Percentiles rank a stretch among this genome's conserved stretches.
These are phyloP conservation scores for Cinara cedri DNA, from an alignment of 2,888 invertebrate species.

Conservation along the genomic window DNA sequence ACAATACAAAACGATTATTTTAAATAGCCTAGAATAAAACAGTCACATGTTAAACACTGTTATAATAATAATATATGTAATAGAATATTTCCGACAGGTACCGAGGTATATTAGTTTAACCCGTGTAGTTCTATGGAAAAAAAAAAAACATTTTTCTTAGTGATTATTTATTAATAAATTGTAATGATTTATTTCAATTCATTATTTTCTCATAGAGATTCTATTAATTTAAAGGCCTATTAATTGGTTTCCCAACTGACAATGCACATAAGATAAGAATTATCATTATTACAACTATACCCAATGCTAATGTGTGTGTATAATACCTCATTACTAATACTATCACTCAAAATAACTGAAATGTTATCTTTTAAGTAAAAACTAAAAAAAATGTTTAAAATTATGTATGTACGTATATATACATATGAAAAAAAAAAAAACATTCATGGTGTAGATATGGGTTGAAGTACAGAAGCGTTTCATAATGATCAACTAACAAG, in stretches of 20 bases:
- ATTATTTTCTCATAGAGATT: background rate
- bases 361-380: conserved; percentile 22
- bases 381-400: background rate
- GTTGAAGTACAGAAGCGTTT: conserved; percentile 13
- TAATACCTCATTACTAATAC: conserved; percentile 23
- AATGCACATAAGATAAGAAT: conserved; percentile 32
- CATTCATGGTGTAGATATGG: conserved; percentile 2
- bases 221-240: background rate
- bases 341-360: conserved; percentile 33
- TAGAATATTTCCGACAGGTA: background rate
- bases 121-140: background rate
- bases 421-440: conserved; percentile 4
- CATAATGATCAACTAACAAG: background rate
- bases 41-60: background rate
- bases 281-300: conserved; percentile 13
- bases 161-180: background rate
- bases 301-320: background rate
- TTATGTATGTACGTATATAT: background rate
- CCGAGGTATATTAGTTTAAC: background rate
- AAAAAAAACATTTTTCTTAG: background rate
- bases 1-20: background rate
- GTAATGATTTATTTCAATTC: conserved; percentile 8
- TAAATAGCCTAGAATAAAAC: background rate
- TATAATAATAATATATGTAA: background rate
- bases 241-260: conserved; percentile 32